Evolutionary conservation across 1,140 invertebrate genomes (phyloP).

Genomic region (Caenorhabditis latens): DNA sequence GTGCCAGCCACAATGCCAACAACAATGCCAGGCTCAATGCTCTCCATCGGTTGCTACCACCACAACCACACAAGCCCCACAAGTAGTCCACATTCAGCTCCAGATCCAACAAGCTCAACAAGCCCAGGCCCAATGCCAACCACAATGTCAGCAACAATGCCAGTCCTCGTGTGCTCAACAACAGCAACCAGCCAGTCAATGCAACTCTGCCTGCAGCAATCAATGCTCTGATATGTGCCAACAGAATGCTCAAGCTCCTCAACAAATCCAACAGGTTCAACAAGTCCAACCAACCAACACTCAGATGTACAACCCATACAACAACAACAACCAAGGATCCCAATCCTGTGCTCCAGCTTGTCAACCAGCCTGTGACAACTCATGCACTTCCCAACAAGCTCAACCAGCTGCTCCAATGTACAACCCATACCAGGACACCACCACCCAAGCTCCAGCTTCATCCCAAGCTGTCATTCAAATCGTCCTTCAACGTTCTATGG

Average conservation of each 20-base stretch:
- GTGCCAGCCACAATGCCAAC: conserved; percentile 58
- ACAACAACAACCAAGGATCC: conserved; percentile 40
- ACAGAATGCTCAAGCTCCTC: neutral
- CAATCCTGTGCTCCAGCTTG: conserved; percentile 23
- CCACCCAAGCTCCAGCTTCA: neutral
- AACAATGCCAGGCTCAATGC: conserved; percentile 62
- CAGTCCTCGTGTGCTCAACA: conserved; percentile 23
- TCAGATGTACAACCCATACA: conserved; percentile 37
- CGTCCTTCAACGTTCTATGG: conserved; percentile 24
- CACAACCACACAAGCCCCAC: conserved; percentile 29
- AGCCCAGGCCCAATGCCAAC: conserved; percentile 33
- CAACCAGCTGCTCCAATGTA: conserved; percentile 31
- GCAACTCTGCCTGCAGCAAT: neutral
- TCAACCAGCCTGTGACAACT: conserved; percentile 50
- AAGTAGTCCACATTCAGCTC: conserved; percentile 31
- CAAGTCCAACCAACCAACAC: conserved; percentile 1
- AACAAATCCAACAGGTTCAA: neutral
- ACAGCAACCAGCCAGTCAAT: conserved; percentile 9
- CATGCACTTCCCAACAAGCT: conserved; percentile 3
- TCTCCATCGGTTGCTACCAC: conserved; percentile 32
- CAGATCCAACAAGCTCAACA: neutral
- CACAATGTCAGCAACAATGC: conserved; percentile 17
- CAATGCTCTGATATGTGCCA: conserved; percentile 35
- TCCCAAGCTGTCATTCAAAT: conserved; percentile 49
- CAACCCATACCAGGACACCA: conserved; percentile 40